Evolutionary conservation across 2,113 vertebrate genomes (phyloP).

Genomic region (Phyllostomus hastatus): DNA sequence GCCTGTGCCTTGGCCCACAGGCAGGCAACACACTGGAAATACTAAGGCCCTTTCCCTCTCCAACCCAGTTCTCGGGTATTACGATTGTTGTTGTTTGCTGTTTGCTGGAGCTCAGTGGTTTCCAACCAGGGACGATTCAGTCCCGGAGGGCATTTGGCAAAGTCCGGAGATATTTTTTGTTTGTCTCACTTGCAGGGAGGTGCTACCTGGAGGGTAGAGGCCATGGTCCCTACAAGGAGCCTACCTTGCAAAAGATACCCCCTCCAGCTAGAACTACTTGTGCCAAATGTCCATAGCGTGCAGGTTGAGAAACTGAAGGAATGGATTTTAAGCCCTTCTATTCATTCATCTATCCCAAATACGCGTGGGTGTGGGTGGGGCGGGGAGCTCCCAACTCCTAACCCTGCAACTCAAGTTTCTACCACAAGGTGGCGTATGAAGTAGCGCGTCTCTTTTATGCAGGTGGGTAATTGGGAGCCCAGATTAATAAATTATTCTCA

Average conservation of each 20-base stretch:
- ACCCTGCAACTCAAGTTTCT: neutral
- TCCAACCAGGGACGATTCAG: neutral
- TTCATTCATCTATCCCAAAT: too few species aligned
- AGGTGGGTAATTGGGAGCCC: neutral
- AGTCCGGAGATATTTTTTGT: neutral
- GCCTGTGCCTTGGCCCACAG: neutral
- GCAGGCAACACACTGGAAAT: neutral
- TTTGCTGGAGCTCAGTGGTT: neutral
- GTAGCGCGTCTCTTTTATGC: rapidly evolving
- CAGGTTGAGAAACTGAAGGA: neutral
- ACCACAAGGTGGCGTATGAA: conserved; percentile 28
- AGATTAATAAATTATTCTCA: neutral
- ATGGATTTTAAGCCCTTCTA: neutral
- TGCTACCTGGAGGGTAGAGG: neutral
- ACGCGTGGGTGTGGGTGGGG: too few species aligned
- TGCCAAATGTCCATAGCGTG: neutral
- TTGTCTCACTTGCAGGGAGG: neutral
- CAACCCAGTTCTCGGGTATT: neutral
- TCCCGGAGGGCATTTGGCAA: neutral
- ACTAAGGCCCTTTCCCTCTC: neutral
- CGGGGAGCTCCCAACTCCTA: neutral
- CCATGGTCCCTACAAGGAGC: neutral
- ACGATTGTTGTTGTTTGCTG: neutral
- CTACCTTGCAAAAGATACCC: neutral
- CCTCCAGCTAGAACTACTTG: neutral